Base-by-base conservation (phyloP, 2,797 vertebrate species). In the Margarornis squamiger region DNA sequence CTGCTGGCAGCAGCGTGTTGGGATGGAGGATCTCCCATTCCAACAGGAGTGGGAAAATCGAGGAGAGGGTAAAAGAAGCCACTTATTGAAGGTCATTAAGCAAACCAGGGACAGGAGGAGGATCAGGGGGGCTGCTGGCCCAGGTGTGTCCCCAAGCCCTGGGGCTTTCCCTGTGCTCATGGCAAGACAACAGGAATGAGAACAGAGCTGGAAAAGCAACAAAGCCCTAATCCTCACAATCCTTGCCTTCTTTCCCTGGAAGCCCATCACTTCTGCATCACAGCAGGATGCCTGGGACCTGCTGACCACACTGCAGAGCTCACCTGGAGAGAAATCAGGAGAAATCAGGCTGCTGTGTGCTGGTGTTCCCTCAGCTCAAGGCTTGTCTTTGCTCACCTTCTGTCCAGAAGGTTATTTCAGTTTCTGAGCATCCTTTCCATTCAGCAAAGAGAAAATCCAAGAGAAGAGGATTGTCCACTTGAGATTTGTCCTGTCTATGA, bases 401-500 rank as follows among this genome's bases (percentile, higher is more conserved):
- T 73, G 72, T 59, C 38, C 38, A 52, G 36, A n/a, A 55, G 22
- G 32, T 76, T 24, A 7, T 52, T 51, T 38, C 21, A 34, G 41
- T 73, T 77, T 49, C 78, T 48, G 61, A 84, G 29, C 14, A 17
- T 18, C 59, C 49, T 16, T 49, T 29, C 32, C 39, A 26, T 32
- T 45, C 55, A 61, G 57, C 5, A 22, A 68, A 66, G 3, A 3
- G 21, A 54, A 61, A 15, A 12, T 12, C 3, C 7, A 36, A 2
- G 2, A 58, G 23, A 14, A 32, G 12, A 48, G 12, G 4, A 4
- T 59, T 66, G 46, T n/a, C 45, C 46, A 9, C 11, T 13, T 79
- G 6, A 6, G 11, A 8, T 34, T 32, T 21, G 52, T 41, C 41
- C 17, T 51, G 1, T 8, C 8, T 17, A 5, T 0, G 0, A 73